These are phyloP conservation scores for Platanista minor DNA, from an alignment of 2,113 vertebrate genomes.

Conservation along the genomic window DNA sequence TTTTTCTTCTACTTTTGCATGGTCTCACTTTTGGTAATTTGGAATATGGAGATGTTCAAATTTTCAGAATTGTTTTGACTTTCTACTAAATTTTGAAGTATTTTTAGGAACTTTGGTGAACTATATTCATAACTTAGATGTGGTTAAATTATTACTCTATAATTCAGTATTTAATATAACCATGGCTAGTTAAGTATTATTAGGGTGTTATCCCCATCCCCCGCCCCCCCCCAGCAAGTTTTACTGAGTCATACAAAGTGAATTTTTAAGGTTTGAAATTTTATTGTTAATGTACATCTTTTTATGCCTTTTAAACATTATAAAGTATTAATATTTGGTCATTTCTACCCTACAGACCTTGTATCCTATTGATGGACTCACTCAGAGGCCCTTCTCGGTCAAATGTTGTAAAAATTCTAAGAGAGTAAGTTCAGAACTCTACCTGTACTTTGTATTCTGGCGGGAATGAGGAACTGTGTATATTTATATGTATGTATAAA, in stretches of 20 bases:
- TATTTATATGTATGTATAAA: not conserved
- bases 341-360: slow-evolving; percentile 85
- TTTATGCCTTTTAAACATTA: not conserved
- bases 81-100: slow-evolving; percentile 11
- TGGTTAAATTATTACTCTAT: not conserved
- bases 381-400: slow-evolving; percentile 93
- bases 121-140: not conserved
- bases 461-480: not conserved
- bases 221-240: not conserved
- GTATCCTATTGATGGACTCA: slow-evolving; percentile 98
- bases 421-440: slow-evolving; percentile 89
- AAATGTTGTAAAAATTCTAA: slow-evolving; percentile 94
- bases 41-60: not conserved
- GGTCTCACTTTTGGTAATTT: not conserved
- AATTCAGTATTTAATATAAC: not conserved
- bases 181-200: not conserved
- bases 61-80: slow-evolving; percentile 9
- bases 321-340: slow-evolving; percentile 5
- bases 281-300: not conserved
- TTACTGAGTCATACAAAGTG: slow-evolving; percentile 26
- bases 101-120: slow-evolving; percentile 6
- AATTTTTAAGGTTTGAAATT: slow-evolving; percentile 24
- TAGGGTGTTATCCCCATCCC: not conserved
- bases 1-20: not conserved
- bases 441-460: not conserved